A percentile compares a stretch with the other conserved stretches of the same genome.
These are phyloP conservation scores for Pleuronectes platessa DNA, from an alignment of 2,113 vertebrate genomes.

Conservation along the genomic window DNA sequence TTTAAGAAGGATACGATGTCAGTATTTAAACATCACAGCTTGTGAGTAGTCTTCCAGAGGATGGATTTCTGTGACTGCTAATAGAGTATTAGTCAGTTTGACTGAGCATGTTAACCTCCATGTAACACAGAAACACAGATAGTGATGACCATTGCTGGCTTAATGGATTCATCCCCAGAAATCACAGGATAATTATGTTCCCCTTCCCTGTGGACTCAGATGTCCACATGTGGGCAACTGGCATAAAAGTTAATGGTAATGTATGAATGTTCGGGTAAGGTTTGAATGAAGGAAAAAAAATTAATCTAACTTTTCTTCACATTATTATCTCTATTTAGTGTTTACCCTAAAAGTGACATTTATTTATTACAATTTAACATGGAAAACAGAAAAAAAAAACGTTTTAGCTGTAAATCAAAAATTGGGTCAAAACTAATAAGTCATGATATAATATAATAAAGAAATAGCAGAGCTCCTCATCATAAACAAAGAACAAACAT, in stretches of 20 bases:
- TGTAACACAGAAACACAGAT: conserved; percentile 10
- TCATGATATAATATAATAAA: too few relatives aligned
- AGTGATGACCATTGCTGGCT: neutral
- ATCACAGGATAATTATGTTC: conserved; percentile 14
- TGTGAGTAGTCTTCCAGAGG: conserved; percentile 50
- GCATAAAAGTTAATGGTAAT: neutral
- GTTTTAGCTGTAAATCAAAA: too few relatives aligned
- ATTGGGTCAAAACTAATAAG: too few relatives aligned
- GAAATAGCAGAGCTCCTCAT: too few relatives aligned
- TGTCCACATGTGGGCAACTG: neutral
- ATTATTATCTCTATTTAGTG: too few relatives aligned
- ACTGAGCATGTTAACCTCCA: neutral
- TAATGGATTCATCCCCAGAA: conserved; percentile 17
- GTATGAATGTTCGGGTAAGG: neutral
- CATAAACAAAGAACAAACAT: too few relatives aligned
- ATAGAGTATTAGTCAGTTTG: neutral
- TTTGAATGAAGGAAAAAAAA: too few relatives aligned
- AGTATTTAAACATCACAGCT: neutral
- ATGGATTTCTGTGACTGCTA: conserved; percentile 27
- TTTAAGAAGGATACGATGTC: too few relatives aligned
- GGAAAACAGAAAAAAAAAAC: too few relatives aligned
- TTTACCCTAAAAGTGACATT: too few relatives aligned
- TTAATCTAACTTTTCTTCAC: too few relatives aligned
- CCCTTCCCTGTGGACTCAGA: neutral
- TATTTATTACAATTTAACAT: too few relatives aligned